phyloP scores from a whole-genome alignment of 2,888 invertebrate genomes.

The Saturnia japonica region DNA sequence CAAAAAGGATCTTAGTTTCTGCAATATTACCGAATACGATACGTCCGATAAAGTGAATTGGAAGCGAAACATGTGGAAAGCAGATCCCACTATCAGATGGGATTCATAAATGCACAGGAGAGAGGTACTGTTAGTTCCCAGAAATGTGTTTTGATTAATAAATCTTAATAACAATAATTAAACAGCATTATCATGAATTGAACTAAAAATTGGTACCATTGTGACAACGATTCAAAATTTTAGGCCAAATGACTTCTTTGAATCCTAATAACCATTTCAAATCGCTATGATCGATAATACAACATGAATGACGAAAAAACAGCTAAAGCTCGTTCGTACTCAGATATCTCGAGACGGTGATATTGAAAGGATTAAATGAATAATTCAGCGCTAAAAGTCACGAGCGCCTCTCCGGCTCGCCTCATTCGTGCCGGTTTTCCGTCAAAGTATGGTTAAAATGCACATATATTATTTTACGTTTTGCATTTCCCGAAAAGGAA shows the following conservation, averaged over 20 bases:
- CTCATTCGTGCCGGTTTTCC: conserved; percentile 54
- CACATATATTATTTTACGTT: conserved; percentile 62
- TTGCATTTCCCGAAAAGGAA: conserved; percentile 38
- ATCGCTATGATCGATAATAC: conserved; percentile 41
- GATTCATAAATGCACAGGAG: too few species aligned
- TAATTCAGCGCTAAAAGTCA: conserved; percentile 67
- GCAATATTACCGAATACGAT: too few species aligned
- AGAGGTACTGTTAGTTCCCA: too few species aligned
- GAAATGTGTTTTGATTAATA: too few species aligned
- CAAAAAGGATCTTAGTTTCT: too few species aligned
- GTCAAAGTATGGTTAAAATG: conserved; percentile 64
- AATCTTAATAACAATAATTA: not conserved
- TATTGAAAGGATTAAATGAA: conserved; percentile 75
- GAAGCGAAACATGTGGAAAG: too few species aligned
- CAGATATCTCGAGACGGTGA: conserved; percentile 53
- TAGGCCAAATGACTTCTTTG: not conserved
- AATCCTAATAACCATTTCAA: not conserved
- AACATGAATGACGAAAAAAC: conserved; percentile 47
- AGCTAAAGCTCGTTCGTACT: conserved; percentile 45
- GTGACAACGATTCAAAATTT: too few species aligned
- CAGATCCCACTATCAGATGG: too few species aligned
- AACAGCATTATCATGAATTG: not conserved
- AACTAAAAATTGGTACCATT: not conserved
- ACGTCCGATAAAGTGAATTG: too few species aligned
- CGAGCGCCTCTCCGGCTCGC: conserved; percentile 53